phyloP scores from a whole-genome alignment of 2,888 invertebrate species.

The Cynaeus angustus region DNA sequence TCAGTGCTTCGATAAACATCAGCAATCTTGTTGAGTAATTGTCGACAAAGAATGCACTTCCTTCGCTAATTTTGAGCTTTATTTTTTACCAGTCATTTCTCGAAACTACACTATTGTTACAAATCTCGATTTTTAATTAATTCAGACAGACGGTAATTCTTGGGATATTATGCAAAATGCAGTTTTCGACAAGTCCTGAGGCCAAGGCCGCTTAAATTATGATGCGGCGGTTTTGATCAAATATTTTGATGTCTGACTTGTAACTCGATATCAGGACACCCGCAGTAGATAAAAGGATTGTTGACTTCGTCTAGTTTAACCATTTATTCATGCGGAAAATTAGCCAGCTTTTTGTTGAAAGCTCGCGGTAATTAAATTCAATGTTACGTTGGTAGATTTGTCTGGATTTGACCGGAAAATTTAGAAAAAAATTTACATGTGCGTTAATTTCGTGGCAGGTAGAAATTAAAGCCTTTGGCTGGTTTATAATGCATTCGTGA shows the following conservation, averaged over 20 bases:
- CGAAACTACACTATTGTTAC: conserved; percentile 13
- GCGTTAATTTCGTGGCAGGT: too few relatives aligned
- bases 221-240: conserved; percentile 42
- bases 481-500: too few relatives aligned
- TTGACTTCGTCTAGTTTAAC: conserved; percentile 30
- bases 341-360: not conserved
- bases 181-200: conserved; percentile 35
- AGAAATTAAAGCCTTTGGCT: too few relatives aligned
- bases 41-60: conserved; percentile 19
- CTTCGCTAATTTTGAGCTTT: conserved; percentile 3
- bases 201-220: conserved; percentile 29
- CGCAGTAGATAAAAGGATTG: conserved; percentile 36
- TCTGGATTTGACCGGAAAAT: too few relatives aligned
- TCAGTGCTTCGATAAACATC: conserved; percentile 14
- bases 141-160: conserved; percentile 30
- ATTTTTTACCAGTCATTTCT: conserved; percentile 7
- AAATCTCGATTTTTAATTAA: conserved; percentile 31
- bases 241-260: conserved; percentile 42
- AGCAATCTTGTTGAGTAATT: conserved; percentile 5
- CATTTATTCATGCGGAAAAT: conserved; percentile 19
- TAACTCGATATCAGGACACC: conserved; percentile 36
- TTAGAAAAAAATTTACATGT: too few relatives aligned
- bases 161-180: conserved; percentile 42
- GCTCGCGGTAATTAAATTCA: too few relatives aligned
- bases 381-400: too few relatives aligned